Conservation (phyloP, 2,113 vertebrate genomes). For the Mastomys coucha region DNA sequence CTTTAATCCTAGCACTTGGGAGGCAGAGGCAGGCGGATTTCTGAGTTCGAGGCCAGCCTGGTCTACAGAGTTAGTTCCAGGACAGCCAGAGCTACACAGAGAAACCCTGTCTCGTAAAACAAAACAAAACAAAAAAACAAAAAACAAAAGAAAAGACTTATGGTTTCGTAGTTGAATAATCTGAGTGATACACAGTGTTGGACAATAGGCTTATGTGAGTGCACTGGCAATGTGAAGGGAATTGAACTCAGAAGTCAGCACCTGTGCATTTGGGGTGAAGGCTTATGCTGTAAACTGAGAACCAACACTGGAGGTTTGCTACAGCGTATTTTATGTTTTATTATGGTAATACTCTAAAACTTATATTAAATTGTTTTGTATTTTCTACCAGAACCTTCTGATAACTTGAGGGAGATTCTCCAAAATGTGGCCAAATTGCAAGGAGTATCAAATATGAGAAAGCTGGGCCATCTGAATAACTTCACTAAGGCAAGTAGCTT, state of each 20-base stretch:
- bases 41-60: no score
- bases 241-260: neutral
- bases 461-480: slow-evolving; percentile 99
- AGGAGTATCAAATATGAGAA: slow-evolving; percentile 99
- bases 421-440: slow-evolving; percentile 99
- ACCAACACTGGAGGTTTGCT: slow-evolving; percentile 33
- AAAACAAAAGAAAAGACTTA: no score
- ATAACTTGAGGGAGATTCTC: slow-evolving; percentile 98
- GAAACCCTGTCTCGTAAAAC: no score
- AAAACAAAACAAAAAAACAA: no score
- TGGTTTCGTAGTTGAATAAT: slow-evolving; percentile 41
- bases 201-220: neutral
- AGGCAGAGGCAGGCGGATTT: no score
- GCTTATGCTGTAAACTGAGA: slow-evolving; percentile 15
- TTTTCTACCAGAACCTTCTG: slow-evolving; percentile 93
- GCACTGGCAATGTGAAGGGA: neutral
- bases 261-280: neutral
- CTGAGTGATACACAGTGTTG: slow-evolving; percentile 10
- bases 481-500: slow-evolving; percentile 95
- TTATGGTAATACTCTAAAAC: slow-evolving; percentile 40
- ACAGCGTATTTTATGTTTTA: neutral
- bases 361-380: slow-evolving; percentile 57
- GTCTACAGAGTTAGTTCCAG: no score
- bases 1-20: no score
- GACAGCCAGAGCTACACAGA: no score